phyloP scores from a whole-genome alignment of 2,888 invertebrate species.

The Odontomyia ornata region DNA sequence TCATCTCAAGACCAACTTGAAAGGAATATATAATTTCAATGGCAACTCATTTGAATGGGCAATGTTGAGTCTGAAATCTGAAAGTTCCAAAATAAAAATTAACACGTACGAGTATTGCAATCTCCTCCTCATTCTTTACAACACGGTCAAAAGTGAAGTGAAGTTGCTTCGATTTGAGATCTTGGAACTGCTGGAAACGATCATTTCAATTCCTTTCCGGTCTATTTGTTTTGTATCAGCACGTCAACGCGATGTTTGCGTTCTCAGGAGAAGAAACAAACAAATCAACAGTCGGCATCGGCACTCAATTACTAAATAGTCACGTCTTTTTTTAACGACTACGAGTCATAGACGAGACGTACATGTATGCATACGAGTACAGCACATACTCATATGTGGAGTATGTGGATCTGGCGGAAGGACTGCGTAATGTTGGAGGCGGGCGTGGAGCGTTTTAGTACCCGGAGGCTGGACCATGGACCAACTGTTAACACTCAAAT shows the following conservation, averaged over 20 bases:
- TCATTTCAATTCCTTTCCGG: constrained; percentile 7
- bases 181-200: not conserved
- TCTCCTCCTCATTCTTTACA: not conserved
- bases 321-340: constrained; percentile 31
- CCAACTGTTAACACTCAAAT: constrained; percentile 13
- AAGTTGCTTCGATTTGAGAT: not conserved
- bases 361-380: not conserved
- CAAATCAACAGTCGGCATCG: constrained; percentile 26
- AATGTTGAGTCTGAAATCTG: not conserved
- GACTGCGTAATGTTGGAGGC: not conserved
- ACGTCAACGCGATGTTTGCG: constrained; percentile 16
- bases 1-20: not conserved
- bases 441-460: not conserved
- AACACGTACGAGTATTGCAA: constrained; percentile 1
- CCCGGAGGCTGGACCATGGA: constrained; percentile 5
- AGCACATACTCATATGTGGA: not conserved
- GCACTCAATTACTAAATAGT: constrained; percentile 34
- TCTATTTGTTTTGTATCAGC: constrained; percentile 40
- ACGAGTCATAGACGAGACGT: not conserved
- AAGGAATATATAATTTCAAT: no score
- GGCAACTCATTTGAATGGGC: not conserved
- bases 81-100: not conserved
- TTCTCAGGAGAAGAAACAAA: constrained; percentile 34
- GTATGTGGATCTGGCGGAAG: not conserved
- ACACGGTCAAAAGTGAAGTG: not conserved